Evolutionary conservation across 1,140 invertebrate species (phyloP).

Genomic region (Sweltsa coloradensis): DNA sequence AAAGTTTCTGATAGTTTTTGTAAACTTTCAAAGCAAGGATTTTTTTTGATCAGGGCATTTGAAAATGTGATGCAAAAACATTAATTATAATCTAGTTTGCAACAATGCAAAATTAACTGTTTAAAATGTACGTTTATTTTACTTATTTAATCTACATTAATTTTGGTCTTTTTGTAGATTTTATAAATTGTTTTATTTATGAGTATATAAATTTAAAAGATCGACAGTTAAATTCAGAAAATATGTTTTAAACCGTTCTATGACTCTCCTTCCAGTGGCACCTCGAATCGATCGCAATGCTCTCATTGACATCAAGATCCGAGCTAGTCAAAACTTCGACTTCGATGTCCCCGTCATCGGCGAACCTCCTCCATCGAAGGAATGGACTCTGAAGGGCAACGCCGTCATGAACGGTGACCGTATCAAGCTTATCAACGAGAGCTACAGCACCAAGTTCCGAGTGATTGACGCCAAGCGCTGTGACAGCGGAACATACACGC

Average conservation of each 20-base stretch:
- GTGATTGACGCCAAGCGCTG: slow-evolving; percentile 77
- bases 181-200: slow-evolving; percentile 7
- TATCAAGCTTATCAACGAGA: slow-evolving; percentile 70
- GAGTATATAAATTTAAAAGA: no score
- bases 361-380: slow-evolving; percentile 85
- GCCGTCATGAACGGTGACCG: slow-evolving; percentile 66
- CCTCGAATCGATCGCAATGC: slow-evolving; percentile 91
- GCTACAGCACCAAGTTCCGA: slow-evolving; percentile 78
- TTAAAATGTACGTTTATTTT: no score
- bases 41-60: no score
- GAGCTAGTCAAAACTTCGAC: slow-evolving; percentile 85
- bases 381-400: slow-evolving; percentile 79
- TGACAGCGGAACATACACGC: slow-evolving; percentile 80
- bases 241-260: no score
- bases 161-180: neutral
- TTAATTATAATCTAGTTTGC: no score
- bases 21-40: no score
- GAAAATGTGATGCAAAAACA: no score
- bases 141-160: no score
- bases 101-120: no score
- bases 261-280: slow-evolving; percentile 44
- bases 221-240: no score
- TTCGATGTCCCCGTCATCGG: slow-evolving; percentile 89
- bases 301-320: slow-evolving; percentile 83
- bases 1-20: no score